These are phyloP conservation scores for Leptopilina boulardi DNA, from an alignment of 1,140 invertebrate genomes.

Conservation along the genomic window DNA sequence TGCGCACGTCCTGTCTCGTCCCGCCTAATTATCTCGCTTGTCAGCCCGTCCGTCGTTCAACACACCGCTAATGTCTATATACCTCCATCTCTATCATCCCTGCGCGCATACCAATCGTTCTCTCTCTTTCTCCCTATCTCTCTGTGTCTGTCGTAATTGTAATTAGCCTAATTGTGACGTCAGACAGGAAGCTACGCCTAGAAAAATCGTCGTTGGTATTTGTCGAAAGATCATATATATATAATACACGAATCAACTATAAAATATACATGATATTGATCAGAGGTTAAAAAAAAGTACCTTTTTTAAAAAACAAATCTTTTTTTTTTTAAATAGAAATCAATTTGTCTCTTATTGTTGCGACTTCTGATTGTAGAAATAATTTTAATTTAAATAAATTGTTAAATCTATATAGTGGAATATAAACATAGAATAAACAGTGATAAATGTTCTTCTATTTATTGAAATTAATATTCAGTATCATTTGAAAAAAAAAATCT, in stretches of 20 bases:
- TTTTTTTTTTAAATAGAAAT: slow-evolving; percentile 10
- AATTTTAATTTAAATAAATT: too few relatives aligned
- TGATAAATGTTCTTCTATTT: slow-evolving; percentile 1
- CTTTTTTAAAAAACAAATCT: background rate
- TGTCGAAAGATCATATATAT: background rate
- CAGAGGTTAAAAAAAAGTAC: background rate
- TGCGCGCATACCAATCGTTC: slow-evolving; percentile 42
- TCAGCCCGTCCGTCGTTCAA: slow-evolving; percentile 65
- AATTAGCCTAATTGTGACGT: slow-evolving; percentile 75
- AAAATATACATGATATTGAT: slow-evolving; percentile 2
- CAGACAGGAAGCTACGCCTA: slow-evolving; percentile 74
- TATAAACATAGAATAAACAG: background rate
- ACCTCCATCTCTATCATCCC: slow-evolving; percentile 48
- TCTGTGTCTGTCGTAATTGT: slow-evolving; percentile 70
- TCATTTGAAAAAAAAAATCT: slow-evolving; percentile 24
- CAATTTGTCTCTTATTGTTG: slow-evolving; percentile 15
- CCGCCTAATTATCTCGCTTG: slow-evolving; percentile 75
- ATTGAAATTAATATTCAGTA: slow-evolving; percentile 22
- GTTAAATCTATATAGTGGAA: background rate
- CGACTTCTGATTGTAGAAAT: background rate
- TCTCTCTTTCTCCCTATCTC: slow-evolving; percentile 54
- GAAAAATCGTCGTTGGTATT: slow-evolving; percentile 66
- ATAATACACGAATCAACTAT: slow-evolving; percentile 3
- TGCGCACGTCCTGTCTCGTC: slow-evolving; percentile 75
- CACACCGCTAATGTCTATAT: slow-evolving; percentile 64